Evolutionary conservation across 1,140 invertebrate genomes (phyloP), one percentile per base, ranked within the genome.

Genomic region (Oreohelix idahoensis): DNA sequence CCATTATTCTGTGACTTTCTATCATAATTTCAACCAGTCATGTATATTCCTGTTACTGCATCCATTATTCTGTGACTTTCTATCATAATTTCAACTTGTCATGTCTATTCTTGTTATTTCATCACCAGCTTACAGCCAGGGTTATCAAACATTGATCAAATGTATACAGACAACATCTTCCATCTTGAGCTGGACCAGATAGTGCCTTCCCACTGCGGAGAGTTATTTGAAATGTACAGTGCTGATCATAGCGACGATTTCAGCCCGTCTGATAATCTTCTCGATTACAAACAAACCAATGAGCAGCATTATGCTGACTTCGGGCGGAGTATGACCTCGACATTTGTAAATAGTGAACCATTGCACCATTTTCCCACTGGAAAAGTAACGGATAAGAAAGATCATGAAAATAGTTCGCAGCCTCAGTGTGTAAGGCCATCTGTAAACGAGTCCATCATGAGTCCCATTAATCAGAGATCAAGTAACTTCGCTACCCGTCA

Each of bases 161-260:
- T 66, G 63, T 23, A 29, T 66, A 32, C 63, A 66, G 63, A 66
- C n/a, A n/a, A 66, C 29, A 66, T 66, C 29, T 66, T 66, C 63
- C n/a, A 66, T 66, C 63, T 66, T 66, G 63, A 66, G 29, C 17
- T 32, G n/a, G 63, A 66, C 63, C 63, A 66, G 63, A 66, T 66
- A 32, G 63, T 66, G 29, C 63, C 63, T 66, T 66, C 63, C n/a
- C n/a, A 66, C 63, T 15, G 63, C 29, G 63, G 17, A 66, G 63
- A 66, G 29, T 66, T 66, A 4, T 10, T 35, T 17, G 63, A 66
- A 11, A 32, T 8, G 8, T 66, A 66, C 29, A 32, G 29, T 17
- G 23, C 63, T 32, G 63, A 66, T 17, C 63, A 66, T 0, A 66
- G 63, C 63, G 63, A 32, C 11, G 63, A 66, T 17, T 66, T 66